Evolutionary conservation across 2,113 vertebrate species (phyloP).

Genomic region (Genyomyrus donnyi): DNA sequence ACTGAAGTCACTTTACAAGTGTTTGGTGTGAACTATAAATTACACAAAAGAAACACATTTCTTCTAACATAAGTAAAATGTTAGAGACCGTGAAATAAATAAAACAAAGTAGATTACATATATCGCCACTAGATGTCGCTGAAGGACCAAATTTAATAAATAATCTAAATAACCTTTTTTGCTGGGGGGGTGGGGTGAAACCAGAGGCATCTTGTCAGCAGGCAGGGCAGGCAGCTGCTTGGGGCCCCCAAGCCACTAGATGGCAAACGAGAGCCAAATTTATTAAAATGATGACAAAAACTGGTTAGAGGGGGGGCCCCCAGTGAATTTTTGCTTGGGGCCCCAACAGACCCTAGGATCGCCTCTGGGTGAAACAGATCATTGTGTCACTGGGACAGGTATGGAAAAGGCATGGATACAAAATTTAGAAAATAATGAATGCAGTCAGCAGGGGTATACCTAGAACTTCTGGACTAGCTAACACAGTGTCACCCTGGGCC

Average conservation of each 20-base stretch:
- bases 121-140: constrained; percentile 27
- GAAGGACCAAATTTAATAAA: constrained; percentile 3
- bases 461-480: neutral
- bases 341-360: too few relatives aligned
- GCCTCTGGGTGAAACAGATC: neutral
- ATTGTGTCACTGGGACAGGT: neutral
- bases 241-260: too few relatives aligned
- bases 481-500: neutral
- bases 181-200: neutral
- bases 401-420: neutral
- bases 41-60: neutral
- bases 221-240: too few relatives aligned
- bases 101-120: neutral
- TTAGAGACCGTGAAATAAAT: neutral
- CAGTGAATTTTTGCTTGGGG: too few relatives aligned
- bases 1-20: neutral
- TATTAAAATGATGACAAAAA: too few relatives aligned
- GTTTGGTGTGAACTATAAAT: neutral
- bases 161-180: neutral
- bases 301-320: too few relatives aligned
- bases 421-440: neutral
- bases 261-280: too few relatives aligned
- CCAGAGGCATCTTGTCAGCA: too few relatives aligned
- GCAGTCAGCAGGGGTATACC: neutral
- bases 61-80: neutral